These are phyloP conservation scores for Antigone vipio DNA, from an alignment of 2,113 vertebrate genomes.

Conservation along the genomic window DNA sequence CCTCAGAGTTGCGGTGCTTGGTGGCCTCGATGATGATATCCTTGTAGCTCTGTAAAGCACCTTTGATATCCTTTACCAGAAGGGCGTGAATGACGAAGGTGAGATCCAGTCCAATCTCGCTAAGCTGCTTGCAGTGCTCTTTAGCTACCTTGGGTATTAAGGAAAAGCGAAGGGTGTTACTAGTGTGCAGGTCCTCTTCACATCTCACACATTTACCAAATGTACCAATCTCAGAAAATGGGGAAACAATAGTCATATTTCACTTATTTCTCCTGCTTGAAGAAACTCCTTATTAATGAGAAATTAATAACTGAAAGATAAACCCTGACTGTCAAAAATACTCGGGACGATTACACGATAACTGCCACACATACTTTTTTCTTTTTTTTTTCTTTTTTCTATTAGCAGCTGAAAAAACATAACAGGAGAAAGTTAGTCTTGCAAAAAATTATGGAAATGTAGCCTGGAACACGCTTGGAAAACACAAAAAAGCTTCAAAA, in stretches of 20 bases:
- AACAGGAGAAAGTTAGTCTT: not conserved
- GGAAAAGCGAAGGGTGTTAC: not conserved
- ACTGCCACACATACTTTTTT: not conserved
- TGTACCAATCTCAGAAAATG: not conserved
- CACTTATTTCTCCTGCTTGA: not conserved
- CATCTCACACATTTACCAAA: not conserved
- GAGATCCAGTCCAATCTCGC: slow-evolving; percentile 93
- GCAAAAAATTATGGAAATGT: not conserved
- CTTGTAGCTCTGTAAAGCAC: slow-evolving; percentile 91
- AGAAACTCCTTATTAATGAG: not conserved
- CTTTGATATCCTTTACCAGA: slow-evolving; percentile 92
- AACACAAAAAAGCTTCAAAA: not conserved
- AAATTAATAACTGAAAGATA: not conserved
- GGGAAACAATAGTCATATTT: not conserved
- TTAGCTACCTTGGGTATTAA: slow-evolving; percentile 85
- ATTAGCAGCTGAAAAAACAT: not conserved
- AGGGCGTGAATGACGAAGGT: slow-evolving; percentile 94
- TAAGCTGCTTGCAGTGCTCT: slow-evolving; percentile 94
- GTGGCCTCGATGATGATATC: slow-evolving; percentile 98
- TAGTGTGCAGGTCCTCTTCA: not conserved
- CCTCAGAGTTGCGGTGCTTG: slow-evolving; percentile 97
- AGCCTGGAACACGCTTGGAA: not conserved
- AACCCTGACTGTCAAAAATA: not conserved
- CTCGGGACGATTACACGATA: not conserved
- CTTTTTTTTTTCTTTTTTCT: rapidly evolving